Evolutionary conservation across 2,888 invertebrate species (phyloP), one percentile per base, ranked within the genome.

Genomic region (Priocnemis perturbator): DNA sequence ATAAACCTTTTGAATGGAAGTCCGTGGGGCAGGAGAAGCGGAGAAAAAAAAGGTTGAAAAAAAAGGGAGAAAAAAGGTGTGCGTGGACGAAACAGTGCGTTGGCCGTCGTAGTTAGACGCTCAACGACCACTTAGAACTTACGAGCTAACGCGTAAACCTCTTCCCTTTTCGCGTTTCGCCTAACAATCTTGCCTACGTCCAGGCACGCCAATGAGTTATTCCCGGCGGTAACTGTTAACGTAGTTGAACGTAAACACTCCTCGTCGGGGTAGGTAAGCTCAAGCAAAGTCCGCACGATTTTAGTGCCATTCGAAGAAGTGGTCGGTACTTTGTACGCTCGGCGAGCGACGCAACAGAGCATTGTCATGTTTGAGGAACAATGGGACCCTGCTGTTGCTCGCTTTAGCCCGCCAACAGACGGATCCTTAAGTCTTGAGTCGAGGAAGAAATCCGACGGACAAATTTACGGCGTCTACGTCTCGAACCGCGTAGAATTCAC

Each of bases 191-290:
- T 63, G 61, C 47, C 37, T 37, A 11, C 47, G 56, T 30, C 44
- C 21, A 15, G 56, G 37, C 37, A 37, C 37, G 57, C 55, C 55
- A 62, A 62, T 67, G 70, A 67, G 56, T 64, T 64, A 44, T 44
- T 57, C 50, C 37, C 57, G 55, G 45, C 47, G 60, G 55, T 64
- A 66, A 74, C 68, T 65, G 60, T 71, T 71, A 73, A 55, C 37
- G 37, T 37, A 37, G 37, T 11, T 37, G 37, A 37, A 37, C 37
- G 37, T 37, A 37, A 37, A 37, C 37, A 50, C 50, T 19, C n/a
- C n/a, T n/a, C 50, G 50, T n/a, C n/a, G n/a, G 50, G 50, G 50
- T 37, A 37, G 37, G 37, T 37, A 37, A 50, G 17, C 50, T 50
- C 37, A 11, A 5, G 44, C 15, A 20, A 45, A 58, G 44, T 58